These are phyloP conservation scores for Creontiades dilutus DNA, from an alignment of 2,888 invertebrate genomes.

Conservation along the genomic window DNA sequence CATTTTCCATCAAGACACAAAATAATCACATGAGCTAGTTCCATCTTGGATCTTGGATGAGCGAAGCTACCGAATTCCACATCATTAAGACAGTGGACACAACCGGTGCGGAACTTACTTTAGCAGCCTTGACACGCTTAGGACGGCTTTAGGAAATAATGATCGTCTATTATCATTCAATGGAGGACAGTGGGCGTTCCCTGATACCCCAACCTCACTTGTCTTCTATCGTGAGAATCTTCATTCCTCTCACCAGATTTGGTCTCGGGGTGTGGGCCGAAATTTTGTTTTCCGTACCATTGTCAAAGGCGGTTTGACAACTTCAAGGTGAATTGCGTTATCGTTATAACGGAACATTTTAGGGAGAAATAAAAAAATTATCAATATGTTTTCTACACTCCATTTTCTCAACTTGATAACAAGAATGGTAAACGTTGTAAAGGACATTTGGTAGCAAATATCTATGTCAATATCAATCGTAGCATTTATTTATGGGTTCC, in stretches of 20 bases:
- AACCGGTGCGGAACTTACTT: not conserved
- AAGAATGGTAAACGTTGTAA: too few species aligned
- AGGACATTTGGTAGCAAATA: too few species aligned
- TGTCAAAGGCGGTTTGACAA: not conserved
- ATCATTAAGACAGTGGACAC: conserved; percentile 6
- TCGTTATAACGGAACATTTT: too few species aligned
- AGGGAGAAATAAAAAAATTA: too few species aligned
- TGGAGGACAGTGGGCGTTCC: conserved; percentile 16
- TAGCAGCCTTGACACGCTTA: conserved; percentile 13
- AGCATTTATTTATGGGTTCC: too few species aligned
- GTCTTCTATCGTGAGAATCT: conserved; percentile 43
- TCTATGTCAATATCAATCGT: too few species aligned
- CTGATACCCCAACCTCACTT: not conserved
- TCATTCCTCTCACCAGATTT: not conserved
- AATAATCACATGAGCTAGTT: conserved; percentile 16
- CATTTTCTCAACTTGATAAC: too few species aligned
- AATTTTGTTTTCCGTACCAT: not conserved
- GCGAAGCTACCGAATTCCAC: not conserved
- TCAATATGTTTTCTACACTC: too few species aligned
- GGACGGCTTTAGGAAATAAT: conserved; percentile 10
- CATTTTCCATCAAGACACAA: not conserved
- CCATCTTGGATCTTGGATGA: not conserved
- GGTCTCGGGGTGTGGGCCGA: not conserved
- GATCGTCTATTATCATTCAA: conserved; percentile 45
- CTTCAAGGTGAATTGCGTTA: not conserved